Evolutionary conservation across 2,888 invertebrate species (phyloP), one percentile per base, ranked within the genome.

Genomic region (Amphipyra tragopoginis): DNA sequence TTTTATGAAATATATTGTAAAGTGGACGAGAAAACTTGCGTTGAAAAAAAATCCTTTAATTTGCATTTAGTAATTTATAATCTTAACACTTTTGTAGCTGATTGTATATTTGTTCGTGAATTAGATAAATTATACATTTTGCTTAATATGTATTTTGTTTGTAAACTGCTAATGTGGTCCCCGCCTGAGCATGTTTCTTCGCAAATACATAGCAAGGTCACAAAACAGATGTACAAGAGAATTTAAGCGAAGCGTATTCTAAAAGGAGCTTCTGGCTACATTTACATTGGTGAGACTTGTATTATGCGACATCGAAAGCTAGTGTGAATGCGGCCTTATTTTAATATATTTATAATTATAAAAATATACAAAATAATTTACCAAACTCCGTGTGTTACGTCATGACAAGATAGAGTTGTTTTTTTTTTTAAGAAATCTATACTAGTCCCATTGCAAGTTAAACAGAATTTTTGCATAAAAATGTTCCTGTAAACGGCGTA

Each of bases 381-480:
- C 81, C 82, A 75, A 84, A 82, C 88, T 85, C 89, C 90, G 86
- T 86, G 79, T 75, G 80, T 77, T 83, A 76, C 81, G 85, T 78
- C 86, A 87, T 86, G 86, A 88, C 87, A 85, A 85, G 73, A 80
- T 82, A 82, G 82, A 82, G 82, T 82, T 78, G 65, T 78, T 77
- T 69, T 83, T 80, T 34, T 51, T 54, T 75, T 82, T 86, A 86
- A 86, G 86, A 85, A 88, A 87, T 88, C 83, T 88, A 88, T 92
- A 93, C 93, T 94, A 94, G 94, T 94, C 94, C 90, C 92, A 91
- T 93, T 93, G 93, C 93, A 93, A 93, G 91, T 90, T 88, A 87
- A 89, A 93, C 90, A 91, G 88, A 77, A 88, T 90, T 90, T 90
- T 92, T 92, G 92, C 88, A 93, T 91, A 82, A 87, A 88, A 84